Conservation (phyloP, 2,797 vertebrate species). For the Brachyalestes nurse region DNA sequence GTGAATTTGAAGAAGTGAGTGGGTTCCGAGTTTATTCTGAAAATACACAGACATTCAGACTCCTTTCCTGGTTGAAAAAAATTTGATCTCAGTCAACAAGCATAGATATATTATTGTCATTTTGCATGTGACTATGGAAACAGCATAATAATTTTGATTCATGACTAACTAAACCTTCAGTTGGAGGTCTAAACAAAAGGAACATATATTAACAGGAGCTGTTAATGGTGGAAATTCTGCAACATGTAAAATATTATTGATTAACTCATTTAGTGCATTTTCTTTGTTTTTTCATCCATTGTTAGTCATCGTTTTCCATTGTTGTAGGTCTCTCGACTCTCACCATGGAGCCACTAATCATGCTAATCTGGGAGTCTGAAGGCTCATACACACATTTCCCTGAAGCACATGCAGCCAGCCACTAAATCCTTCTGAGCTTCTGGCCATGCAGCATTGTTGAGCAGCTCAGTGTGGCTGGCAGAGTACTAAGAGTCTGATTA, state of each 20-base stretch:
- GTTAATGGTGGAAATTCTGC: not conserved
- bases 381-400: not conserved
- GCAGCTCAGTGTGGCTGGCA: not conserved
- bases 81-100: slow-evolving; percentile 37
- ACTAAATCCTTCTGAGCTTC: not conserved
- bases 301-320: slow-evolving; percentile 5
- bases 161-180: slow-evolving; percentile 14
- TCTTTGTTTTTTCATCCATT: not conserved
- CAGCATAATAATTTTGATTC: slow-evolving; percentile 34
- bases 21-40: slow-evolving; percentile 42
- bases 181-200: slow-evolving; percentile 21
- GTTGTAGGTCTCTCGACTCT: not conserved
- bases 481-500: not conserved
- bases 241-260: not conserved
- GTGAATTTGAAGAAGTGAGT: slow-evolving; percentile 50
- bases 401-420: not conserved
- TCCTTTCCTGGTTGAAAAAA: slow-evolving; percentile 27
- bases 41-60: slow-evolving; percentile 23
- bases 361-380: not conserved
- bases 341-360: slow-evolving; percentile 2
- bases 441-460: not conserved
- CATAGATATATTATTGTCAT: slow-evolving; percentile 51
- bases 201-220: slow-evolving; percentile 10
- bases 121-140: slow-evolving; percentile 8
- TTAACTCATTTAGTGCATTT: not conserved